phyloP scores from a whole-genome alignment of 1,140 invertebrate species.

The Hylyphantes graminicola region DNA sequence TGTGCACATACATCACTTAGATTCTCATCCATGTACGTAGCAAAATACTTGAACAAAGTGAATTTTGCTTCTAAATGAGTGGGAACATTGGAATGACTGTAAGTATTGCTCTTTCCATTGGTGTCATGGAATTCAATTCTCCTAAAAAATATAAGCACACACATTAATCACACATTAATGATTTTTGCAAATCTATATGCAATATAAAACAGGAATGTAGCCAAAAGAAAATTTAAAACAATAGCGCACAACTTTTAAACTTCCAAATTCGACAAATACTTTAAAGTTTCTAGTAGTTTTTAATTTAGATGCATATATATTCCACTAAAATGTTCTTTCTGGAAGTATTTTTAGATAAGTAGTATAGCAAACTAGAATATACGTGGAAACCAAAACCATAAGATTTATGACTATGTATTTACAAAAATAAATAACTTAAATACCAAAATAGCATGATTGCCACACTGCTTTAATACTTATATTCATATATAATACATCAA shows the following conservation, averaged over 20 bases:
- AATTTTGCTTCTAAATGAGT: conserved; percentile 71
- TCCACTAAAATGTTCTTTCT: background rate
- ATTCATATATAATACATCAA: too few species aligned
- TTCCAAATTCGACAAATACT: background rate
- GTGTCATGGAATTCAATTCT: conserved; percentile 74
- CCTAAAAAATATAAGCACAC: conserved; percentile 64
- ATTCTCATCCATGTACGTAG: conserved; percentile 76
- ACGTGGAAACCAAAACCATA: too few species aligned
- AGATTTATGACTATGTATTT: too few species aligned
- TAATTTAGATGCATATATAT: background rate
- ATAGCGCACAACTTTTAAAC: too few species aligned
- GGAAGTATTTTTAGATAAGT: conserved; percentile 1
- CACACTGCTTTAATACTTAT: too few species aligned
- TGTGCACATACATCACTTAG: conserved; percentile 70
- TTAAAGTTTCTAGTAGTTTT: too few species aligned
- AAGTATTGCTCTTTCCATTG: conserved; percentile 70
- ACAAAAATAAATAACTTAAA: too few species aligned
- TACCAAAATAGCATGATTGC: too few species aligned
- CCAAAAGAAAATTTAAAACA: too few species aligned
- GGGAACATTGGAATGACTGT: conserved; percentile 70
- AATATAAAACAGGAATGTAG: too few species aligned
- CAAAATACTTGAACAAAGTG: conserved; percentile 74
- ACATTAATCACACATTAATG: too few species aligned
- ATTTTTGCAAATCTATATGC: too few species aligned
- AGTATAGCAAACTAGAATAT: background rate